Evolutionary conservation across 2,797 vertebrate species (phyloP), one percentile per base, ranked within the genome.

Genomic region (Ciconia nigra): DNA sequence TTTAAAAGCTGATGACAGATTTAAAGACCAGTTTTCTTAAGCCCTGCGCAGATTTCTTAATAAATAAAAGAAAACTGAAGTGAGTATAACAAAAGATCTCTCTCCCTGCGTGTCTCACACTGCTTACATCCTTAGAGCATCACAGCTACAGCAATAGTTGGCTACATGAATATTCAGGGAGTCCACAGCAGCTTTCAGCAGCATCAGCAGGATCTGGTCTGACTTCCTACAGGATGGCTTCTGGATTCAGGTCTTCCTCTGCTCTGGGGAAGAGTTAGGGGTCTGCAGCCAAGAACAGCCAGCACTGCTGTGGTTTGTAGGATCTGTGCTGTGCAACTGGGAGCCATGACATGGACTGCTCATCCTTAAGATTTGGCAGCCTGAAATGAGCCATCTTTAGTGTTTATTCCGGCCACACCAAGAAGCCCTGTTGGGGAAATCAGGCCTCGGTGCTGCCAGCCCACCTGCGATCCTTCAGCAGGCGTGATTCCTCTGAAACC

Each of bases 11-110:
- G 41, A 47, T 90, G 90, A 92, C 84, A 91, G 91, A 41, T 91
- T 72, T 91, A 94, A 93, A 95, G 61, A 95, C 44, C 33, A 24
- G 41, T 82, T 96, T 96, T 93, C 28, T 46, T 69, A 84, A 93
- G 22, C 58, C 10, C 39, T 84, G 39, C 1, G 1, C 35, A 72
- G 55, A 82, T 84, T 89, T 82, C 62, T 91, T 54, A 61, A 65
- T 69, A 93, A 95, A 95, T 61, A 83, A 89, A 39, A 65, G 54
- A 77, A 87, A 86, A 57, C 26, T 49, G 54, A 80, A 96, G 35
- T 39, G 31, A 89, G 9, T 25, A n/a, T 55, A 91, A 88, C 54
- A 83, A 86, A 91, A 90, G 26, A 65, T 49, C 5, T 33, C 35
- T 63, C 57, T 86, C n/a, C 18, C 18, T 78, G 22, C n/a, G 3